phyloP scores from a whole-genome alignment of 2,888 invertebrate species.

The Lithodes maja region DNA sequence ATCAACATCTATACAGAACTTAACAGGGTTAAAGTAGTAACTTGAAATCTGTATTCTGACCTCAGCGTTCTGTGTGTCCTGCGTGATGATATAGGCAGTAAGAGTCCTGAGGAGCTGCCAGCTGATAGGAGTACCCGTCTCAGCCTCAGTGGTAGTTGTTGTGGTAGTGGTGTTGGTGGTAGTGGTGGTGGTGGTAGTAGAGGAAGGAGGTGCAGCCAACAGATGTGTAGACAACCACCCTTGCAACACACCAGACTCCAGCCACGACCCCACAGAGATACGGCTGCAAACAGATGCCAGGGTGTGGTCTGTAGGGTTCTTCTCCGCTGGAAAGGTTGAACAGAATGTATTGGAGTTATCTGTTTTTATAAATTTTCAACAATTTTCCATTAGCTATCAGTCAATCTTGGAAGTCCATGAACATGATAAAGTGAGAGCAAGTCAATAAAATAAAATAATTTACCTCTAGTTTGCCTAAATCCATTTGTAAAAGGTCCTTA shows the following conservation, averaged over 20 bases:
- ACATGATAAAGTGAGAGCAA: too few species aligned
- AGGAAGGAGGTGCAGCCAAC: conserved; percentile 73
- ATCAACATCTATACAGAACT: too few species aligned
- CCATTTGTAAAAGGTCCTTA: too few species aligned
- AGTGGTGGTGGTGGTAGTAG: too few species aligned
- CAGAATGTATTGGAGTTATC: too few species aligned
- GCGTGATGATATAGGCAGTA: conserved; percentile 62
- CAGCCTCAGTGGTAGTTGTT: conserved; percentile 57
- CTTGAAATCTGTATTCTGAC: conserved; percentile 1
- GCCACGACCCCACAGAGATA: conserved; percentile 68
- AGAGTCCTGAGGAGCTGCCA: conserved; percentile 62
- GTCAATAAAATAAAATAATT: too few species aligned
- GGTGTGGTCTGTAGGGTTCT: conserved; percentile 79
- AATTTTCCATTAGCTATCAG: too few species aligned
- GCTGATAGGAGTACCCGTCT: conserved; percentile 73
- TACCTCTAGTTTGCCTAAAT: too few species aligned
- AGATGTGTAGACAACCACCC: conserved; percentile 66
- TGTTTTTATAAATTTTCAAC: too few species aligned
- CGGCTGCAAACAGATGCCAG: conserved; percentile 76
- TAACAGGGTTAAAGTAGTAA: too few species aligned
- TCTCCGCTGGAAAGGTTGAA: conserved; percentile 74
- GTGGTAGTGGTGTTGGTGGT: too few species aligned
- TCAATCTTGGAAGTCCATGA: too few species aligned
- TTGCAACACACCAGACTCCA: conserved; percentile 76
- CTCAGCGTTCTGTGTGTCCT: conserved; percentile 58